phyloP scores from a whole-genome alignment of 2,888 invertebrate genomes.

The Hirtodrosophila confusa region DNA sequence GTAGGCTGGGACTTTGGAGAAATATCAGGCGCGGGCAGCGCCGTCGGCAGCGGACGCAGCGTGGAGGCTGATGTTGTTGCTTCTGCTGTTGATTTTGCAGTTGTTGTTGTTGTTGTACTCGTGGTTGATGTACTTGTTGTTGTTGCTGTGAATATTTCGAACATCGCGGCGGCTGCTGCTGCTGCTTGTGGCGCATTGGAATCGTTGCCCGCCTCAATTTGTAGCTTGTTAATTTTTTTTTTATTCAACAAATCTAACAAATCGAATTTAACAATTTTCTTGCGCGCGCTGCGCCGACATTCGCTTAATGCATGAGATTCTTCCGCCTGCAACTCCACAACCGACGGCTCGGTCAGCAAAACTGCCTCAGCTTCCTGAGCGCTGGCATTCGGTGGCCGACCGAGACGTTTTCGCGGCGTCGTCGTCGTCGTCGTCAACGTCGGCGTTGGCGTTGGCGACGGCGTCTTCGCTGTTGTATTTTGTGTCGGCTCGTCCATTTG shows the following conservation, averaged over 20 bases:
- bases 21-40: constrained; percentile 10
- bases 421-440: no score
- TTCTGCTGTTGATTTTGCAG: constrained; percentile 4
- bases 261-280: constrained; percentile 82
- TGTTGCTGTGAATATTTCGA: no score
- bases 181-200: constrained; percentile 46
- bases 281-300: constrained; percentile 82
- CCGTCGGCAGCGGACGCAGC: not conserved
- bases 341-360: not conserved
- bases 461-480: no score
- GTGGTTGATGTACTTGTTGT: no score
- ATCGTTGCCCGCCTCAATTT: constrained; percentile 80
- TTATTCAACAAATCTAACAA: constrained; percentile 81
- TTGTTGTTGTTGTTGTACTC: no score
- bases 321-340: not conserved
- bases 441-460: no score
- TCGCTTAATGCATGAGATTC: constrained; percentile 43
- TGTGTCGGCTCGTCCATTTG: no score
- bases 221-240: constrained; percentile 79
- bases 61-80: not conserved
- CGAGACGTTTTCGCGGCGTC: constrained; percentile 15
- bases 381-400: constrained; percentile 10
- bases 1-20: constrained; percentile 57
- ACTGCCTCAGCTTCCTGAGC: not conserved
- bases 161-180: constrained; percentile 18